Conservation (phyloP, 2,797 vertebrate genomes). For the Lagocephalus sceleratus region DNA sequence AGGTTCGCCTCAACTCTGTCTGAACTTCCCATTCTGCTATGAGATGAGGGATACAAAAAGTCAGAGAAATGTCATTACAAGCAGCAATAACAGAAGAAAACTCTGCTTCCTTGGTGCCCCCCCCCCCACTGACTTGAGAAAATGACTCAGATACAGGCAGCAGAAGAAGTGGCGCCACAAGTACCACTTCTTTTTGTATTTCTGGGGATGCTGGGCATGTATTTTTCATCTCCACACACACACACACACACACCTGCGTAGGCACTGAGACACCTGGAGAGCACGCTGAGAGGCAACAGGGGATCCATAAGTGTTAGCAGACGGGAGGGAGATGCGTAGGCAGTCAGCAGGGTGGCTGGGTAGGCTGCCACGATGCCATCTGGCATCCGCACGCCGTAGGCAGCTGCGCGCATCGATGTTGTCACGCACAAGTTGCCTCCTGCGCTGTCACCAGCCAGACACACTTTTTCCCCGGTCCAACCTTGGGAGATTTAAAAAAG, state of each 20-base stretch:
- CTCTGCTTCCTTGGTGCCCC: too few relatives aligned
- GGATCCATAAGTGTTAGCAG: slow-evolving; percentile 91
- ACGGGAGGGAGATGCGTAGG: slow-evolving; percentile 86
- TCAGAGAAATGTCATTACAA: too few relatives aligned
- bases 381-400: slow-evolving; percentile 84
- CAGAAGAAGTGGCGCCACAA: background rate
- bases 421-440: slow-evolving; percentile 90
- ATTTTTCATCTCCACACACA: background rate
- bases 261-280: slow-evolving; percentile 87
- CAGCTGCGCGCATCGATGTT: slow-evolving; percentile 83
- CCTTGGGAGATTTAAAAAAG: slow-evolving; percentile 58
- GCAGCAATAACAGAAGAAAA: too few relatives aligned
- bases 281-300: slow-evolving; percentile 88
- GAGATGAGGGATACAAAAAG: too few relatives aligned
- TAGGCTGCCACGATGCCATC: slow-evolving; percentile 87
- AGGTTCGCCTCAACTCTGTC: too few relatives aligned
- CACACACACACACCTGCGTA: slow-evolving; percentile 78
- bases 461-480: slow-evolving; percentile 86
- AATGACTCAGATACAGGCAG: too few relatives aligned
- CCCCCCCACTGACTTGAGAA: too few relatives aligned
- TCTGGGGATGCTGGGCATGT: too few relatives aligned
- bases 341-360: slow-evolving; percentile 85
- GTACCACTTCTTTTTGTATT: slow-evolving; percentile 6
- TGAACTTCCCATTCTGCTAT: too few relatives aligned
- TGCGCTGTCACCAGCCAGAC: slow-evolving; percentile 88